Evolutionary conservation across 2,113 vertebrate genomes (phyloP).

Genomic region (Vidua macroura): DNA sequence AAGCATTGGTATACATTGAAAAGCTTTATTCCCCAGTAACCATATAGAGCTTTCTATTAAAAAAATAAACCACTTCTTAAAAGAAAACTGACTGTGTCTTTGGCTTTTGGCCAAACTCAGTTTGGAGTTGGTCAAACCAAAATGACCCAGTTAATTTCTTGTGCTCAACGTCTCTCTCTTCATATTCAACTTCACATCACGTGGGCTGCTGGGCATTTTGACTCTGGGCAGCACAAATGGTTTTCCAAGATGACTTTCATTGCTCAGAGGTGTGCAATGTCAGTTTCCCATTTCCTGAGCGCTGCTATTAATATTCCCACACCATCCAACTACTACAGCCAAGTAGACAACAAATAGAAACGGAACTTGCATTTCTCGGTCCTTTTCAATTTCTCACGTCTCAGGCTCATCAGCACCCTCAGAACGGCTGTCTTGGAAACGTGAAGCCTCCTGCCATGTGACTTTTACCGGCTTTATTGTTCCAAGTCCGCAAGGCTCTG

Average conservation of each 20-base stretch:
- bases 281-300: not conserved
- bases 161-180: not conserved
- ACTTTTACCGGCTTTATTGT: conserved; percentile 72
- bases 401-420: conserved; percentile 77
- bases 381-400: not conserved
- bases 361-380: conserved; percentile 66
- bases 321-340: not conserved
- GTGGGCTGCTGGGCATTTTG: not conserved
- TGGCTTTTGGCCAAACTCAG: not conserved
- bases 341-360: not conserved
- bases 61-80: not conserved
- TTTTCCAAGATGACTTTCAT: not conserved
- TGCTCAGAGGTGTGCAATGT: not conserved
- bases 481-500: conserved; percentile 77
- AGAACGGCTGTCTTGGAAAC: conserved; percentile 89
- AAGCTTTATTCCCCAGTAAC: not conserved
- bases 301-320: not conserved
- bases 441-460: conserved; percentile 81
- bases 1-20: not conserved
- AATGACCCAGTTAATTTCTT: not conserved
- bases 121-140: not conserved
- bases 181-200: not conserved
- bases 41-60: not conserved
- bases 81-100: not conserved
- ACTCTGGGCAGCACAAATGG: not conserved